Evolutionary conservation across 2,888 invertebrate genomes (phyloP).

Genomic region (Papilio gigon): DNA sequence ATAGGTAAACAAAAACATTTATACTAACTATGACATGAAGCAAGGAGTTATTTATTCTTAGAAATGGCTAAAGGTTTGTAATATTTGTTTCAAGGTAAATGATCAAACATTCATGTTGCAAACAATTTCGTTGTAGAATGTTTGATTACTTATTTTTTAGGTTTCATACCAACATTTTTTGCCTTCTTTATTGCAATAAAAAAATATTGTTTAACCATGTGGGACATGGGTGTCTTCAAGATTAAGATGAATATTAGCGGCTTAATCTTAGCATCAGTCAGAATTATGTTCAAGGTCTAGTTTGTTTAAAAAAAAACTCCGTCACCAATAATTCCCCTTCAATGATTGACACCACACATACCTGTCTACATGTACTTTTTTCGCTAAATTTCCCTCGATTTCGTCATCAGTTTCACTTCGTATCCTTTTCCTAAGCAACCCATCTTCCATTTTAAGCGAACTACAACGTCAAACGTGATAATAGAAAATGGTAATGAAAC

Average conservation of each 20-base stretch:
- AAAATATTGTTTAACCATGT: too few relatives aligned
- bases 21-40: background rate
- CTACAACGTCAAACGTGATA: background rate
- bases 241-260: too few relatives aligned
- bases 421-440: constrained; percentile 60
- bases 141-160: too few relatives aligned
- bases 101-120: background rate
- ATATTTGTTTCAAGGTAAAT: background rate
- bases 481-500: background rate
- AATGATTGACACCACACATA: constrained; percentile 50
- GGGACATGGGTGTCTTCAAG: too few relatives aligned
- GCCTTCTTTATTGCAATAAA: too few relatives aligned
- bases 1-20: background rate
- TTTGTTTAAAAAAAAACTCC: too few relatives aligned
- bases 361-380: constrained; percentile 66
- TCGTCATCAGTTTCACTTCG: constrained; percentile 64
- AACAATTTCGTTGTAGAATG: background rate
- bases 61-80: background rate
- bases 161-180: too few relatives aligned
- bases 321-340: constrained; percentile 37
- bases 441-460: constrained; percentile 48
- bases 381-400: constrained; percentile 61
- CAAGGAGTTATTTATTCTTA: background rate
- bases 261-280: too few relatives aligned
- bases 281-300: too few relatives aligned